Evolutionary conservation across 2,113 vertebrate genomes (phyloP).

Genomic region (Pao palembangensis): DNA sequence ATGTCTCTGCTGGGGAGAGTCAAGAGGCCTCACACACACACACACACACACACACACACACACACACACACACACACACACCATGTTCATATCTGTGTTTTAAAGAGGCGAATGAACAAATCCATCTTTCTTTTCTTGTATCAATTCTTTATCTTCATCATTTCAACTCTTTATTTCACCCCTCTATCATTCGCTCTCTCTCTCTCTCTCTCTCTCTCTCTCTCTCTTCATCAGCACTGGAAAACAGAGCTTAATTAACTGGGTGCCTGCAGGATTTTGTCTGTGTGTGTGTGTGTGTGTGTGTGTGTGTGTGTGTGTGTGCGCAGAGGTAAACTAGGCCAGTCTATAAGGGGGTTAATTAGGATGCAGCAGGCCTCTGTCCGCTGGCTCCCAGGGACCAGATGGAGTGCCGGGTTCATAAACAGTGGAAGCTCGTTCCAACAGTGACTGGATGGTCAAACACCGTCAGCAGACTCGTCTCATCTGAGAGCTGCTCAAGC

Average conservation of each 20-base stretch:
- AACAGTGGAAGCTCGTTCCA: slow-evolving; percentile 52
- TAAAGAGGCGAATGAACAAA: too few relatives aligned
- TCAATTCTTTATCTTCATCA: too few relatives aligned
- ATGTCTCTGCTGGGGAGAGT: slow-evolving; percentile 2
- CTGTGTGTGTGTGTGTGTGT: slow-evolving; percentile 32
- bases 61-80: too few relatives aligned
- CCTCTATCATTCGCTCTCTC: too few relatives aligned
- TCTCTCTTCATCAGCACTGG: slow-evolving; percentile 60
- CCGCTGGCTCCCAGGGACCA: slow-evolving; percentile 65
- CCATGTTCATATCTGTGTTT: too few relatives aligned
- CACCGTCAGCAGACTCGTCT: too few relatives aligned
- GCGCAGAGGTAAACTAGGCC: slow-evolving; percentile 66
- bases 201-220: neutral
- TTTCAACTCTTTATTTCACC: too few relatives aligned
- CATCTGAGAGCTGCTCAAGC: too few relatives aligned
- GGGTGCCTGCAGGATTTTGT: slow-evolving; percentile 39
- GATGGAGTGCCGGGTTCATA: slow-evolving; percentile 64
- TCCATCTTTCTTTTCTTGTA: too few relatives aligned
- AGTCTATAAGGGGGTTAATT: slow-evolving; percentile 76
- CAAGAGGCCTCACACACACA: too few relatives aligned
- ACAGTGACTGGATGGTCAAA: neutral
- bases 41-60: too few relatives aligned
- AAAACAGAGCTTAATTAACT: slow-evolving; percentile 69
- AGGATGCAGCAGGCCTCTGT: slow-evolving; percentile 69
- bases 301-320: slow-evolving; percentile 33